These are phyloP conservation scores for Oxyscelio sp. DNA, from an alignment of 2,888 invertebrate genomes.

Conservation along the genomic window DNA sequence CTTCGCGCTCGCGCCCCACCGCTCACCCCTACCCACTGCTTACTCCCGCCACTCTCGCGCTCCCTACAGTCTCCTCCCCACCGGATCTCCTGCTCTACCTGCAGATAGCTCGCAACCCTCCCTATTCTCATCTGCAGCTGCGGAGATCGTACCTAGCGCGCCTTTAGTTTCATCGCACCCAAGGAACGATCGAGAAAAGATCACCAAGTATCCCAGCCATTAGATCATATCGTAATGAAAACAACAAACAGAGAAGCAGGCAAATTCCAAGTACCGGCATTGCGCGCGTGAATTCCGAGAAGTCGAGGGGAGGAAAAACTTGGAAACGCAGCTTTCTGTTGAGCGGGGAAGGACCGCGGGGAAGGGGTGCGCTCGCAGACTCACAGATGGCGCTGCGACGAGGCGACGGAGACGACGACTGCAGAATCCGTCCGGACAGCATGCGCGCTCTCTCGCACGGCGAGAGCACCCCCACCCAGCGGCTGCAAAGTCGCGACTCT, in stretches of 20 bases:
- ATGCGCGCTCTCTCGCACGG: constrained; percentile 12
- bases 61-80: constrained; percentile 30
- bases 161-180: constrained; percentile 47
- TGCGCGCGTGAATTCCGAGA: not conserved
- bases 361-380: constrained; percentile 47
- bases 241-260: too few relatives aligned
- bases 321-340: constrained; percentile 23
- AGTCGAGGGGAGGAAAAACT: constrained; percentile 33
- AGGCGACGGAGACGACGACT: constrained; percentile 3
- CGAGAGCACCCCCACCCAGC: constrained; percentile 47
- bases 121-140: constrained; percentile 57
- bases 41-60: constrained; percentile 29
- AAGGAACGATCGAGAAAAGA: constrained; percentile 27
- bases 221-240: constrained; percentile 17
- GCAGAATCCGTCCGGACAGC: constrained; percentile 49
- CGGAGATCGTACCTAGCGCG: constrained; percentile 41
- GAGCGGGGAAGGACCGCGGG: constrained; percentile 36
- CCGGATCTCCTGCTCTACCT: constrained; percentile 33
- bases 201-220: constrained; percentile 2
- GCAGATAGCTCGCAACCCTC: constrained; percentile 53
- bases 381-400: constrained; percentile 58
- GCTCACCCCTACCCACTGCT: constrained; percentile 16
- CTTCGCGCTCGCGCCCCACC: constrained; percentile 33
- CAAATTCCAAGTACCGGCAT: too few relatives aligned
- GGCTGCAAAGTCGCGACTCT: constrained; percentile 13